Base-by-base conservation (phyloP, 1,140 invertebrate genomes). In the Ips nitidus region DNA sequence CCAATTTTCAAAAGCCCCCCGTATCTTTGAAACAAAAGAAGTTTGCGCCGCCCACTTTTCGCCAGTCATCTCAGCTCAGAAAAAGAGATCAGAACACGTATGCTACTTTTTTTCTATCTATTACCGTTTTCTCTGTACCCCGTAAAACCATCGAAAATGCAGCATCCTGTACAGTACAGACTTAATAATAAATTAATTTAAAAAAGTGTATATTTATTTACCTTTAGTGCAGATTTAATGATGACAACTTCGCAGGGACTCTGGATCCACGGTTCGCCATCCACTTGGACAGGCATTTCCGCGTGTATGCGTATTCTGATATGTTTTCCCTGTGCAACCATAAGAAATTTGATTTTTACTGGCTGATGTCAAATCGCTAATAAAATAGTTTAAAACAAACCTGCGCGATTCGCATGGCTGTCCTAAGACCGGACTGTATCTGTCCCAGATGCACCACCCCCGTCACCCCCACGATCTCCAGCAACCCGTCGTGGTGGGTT, bases 251-350 rank as follows among this genome's bases (percentile, higher is more conserved):
- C 94, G 74, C 97, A 97, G 56, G 97, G 93, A 79, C 93, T 91
- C 82, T 99, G 97, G 72, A 98, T 90, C 96, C 98, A 99, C 45
- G 98, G 98, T 83, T 99, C 98, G 7, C 97, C 97, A 80, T 99
- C 97, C 66, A 99, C 96, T 85, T 99, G 96, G 52, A 98, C 96
- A n/a, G 97, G 96, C 81, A 98, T 93, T 81, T 98, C 96, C 71
- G 93, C 91, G 81, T 94, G 88, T 74, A 98, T 86, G 83, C 91
- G 89, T 79, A 94, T 91, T 84, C 92, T 92, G 73, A 95, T 94
- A 77, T 94, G 92, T 63, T 92, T 92, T 73, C 92, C 92, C 91
- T 94, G 77, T 0, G 81, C 81, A 74, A 65, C 52, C 5, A 69
- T 56, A 22, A 22, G 22, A 22, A 22, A 22, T 22, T 22, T 22